Evolutionary conservation across 1,140 invertebrate species (phyloP).

Genomic region (Linepithema humile): DNA sequence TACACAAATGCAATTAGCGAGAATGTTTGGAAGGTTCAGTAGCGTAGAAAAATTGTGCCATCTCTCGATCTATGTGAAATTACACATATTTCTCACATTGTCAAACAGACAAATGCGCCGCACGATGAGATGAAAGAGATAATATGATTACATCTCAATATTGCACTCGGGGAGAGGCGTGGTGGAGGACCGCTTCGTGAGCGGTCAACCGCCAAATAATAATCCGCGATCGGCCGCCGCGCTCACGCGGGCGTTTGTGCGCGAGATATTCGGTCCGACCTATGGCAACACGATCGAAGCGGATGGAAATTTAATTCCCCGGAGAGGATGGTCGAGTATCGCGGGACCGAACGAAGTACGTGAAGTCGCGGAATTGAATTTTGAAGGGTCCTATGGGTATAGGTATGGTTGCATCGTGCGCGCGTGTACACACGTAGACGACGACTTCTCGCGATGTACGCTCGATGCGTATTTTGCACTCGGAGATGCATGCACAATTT

Average conservation of each 20-base stretch:
- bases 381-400: conserved; percentile 49
- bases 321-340: conserved; percentile 57
- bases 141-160: conserved; percentile 52
- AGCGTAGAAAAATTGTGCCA: not conserved
- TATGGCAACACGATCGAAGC: conserved; percentile 57
- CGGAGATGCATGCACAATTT: conserved; percentile 9
- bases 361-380: conserved; percentile 66
- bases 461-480: conserved; percentile 19
- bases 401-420: too few relatives aligned
- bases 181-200: not conserved
- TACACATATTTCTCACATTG: conserved; percentile 6
- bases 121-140: conserved; percentile 22
- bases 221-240: conserved; percentile 15
- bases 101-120: conserved; percentile 3
- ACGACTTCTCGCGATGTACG: conserved; percentile 1
- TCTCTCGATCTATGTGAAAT: not conserved
- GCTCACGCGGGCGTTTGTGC: conserved; percentile 1
- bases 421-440: not conserved
- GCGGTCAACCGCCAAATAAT: conserved; percentile 53
- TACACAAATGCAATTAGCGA: too few relatives aligned
- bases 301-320: conserved; percentile 70
- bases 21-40: too few relatives aligned
- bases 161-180: conserved; percentile 10
- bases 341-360: conserved; percentile 29
- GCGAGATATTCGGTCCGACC: conserved; percentile 63